These are phyloP conservation scores for Lasius platythorax DNA, from an alignment of 2,888 invertebrate genomes.

Conservation along the genomic window DNA sequence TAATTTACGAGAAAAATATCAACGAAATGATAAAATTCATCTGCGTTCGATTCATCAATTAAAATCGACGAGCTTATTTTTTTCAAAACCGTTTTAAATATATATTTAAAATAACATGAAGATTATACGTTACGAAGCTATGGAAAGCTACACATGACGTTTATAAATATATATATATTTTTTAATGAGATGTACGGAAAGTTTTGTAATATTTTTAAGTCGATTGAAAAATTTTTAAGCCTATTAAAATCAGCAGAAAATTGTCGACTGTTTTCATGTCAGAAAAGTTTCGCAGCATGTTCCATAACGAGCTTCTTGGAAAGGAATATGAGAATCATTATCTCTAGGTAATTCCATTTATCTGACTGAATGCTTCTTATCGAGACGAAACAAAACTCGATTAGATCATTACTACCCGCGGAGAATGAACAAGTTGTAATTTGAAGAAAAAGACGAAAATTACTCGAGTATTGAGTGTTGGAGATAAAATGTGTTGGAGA, in stretches of 20 bases:
- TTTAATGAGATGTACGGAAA: not conserved
- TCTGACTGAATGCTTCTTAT: not conserved
- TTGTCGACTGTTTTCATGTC: not conserved
- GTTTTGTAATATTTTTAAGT: not conserved
- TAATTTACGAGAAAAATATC: not conserved
- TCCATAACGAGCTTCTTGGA: not conserved
- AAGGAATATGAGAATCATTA: not conserved
- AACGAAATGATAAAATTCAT: not conserved
- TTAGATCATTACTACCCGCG: not conserved
- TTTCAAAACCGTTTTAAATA: not conserved
- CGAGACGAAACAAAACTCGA: slow-evolving; percentile 2
- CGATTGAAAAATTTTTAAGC: not conserved
- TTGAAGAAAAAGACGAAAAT: not conserved
- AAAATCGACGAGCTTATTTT: not conserved
- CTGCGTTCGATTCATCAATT: not conserved
- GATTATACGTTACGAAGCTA: not conserved
- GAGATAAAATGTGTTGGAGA: slow-evolving; percentile 2
- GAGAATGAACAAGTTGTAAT: not conserved
- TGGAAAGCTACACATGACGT: not conserved
- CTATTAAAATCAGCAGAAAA: not conserved
- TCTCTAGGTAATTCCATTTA: not conserved
- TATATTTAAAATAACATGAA: not conserved
- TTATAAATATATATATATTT: not conserved
- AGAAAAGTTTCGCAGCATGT: not conserved
- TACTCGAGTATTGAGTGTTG: not conserved